Conservation (phyloP, 2,113 vertebrate genomes). For the Elachura formosa region DNA sequence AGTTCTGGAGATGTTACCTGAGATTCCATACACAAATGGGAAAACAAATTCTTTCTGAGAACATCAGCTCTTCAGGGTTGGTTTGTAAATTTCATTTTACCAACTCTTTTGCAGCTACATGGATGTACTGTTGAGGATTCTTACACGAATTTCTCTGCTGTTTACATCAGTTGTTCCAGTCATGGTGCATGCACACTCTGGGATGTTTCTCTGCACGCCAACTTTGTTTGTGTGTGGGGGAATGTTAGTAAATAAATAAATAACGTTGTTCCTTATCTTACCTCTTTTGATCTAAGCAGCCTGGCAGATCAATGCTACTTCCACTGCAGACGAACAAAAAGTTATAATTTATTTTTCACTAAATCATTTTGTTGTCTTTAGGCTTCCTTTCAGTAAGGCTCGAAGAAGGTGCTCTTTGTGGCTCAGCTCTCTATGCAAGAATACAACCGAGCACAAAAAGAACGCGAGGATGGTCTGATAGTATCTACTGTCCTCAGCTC, state of each 20-base stretch:
- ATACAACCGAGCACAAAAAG: background rate
- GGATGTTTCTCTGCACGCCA: background rate
- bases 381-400: background rate
- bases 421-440: background rate
- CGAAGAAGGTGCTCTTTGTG: background rate
- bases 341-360: background rate
- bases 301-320: background rate
- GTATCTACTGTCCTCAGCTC: background rate
- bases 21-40: background rate
- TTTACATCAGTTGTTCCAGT: background rate
- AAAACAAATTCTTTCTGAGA: constrained; percentile 14
- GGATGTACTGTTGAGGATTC: background rate
- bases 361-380: background rate
- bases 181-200: background rate
- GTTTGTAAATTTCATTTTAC: background rate
- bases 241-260: background rate
- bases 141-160: background rate
- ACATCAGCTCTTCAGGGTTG: background rate
- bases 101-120: background rate
- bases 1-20: background rate
- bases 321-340: background rate
- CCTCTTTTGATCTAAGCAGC: background rate
- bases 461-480: background rate
- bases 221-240: background rate
- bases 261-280: background rate